Evolutionary conservation across 2,888 invertebrate genomes (phyloP), one percentile per base, ranked within the genome.

Genomic region (Cordilura impudica): DNA sequence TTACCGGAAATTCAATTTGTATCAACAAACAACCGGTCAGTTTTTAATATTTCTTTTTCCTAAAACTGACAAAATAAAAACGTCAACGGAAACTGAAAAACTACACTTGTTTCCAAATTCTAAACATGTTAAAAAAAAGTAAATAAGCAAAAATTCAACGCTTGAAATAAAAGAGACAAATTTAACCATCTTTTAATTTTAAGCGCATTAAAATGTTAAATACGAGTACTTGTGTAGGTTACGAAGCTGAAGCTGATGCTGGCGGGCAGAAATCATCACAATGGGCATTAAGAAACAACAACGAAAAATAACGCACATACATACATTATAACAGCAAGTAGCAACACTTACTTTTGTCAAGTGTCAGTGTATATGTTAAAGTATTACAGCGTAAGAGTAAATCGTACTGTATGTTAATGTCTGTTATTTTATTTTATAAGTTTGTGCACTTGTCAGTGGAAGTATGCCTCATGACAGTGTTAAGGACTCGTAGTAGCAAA

Each of bases 181-280:
- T 29, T 77, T 73, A 73, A 78, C 65, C 53, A 69, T 69, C 63
- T 65, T 58, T 69, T 58, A 72, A 77, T 70, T 81, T 47, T 77
- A 61, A 66, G 66, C 67, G 49, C 73, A 65, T 69, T 73, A 73
- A 73, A 72, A 73, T 69, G 71, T 72, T 80, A 80, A 80, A 73
- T 69, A 70, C 73, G 69, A 60, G 53, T 58, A 70, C 73, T 73
- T 66, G 53, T 58, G 29, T 47, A 73, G 60, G 47, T 65, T 58
- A 73, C 26, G 51, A 43, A 43, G 6, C 14, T 71, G 45, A 53
- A 63, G 31, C 53, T 63, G 71, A 63, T 35, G 35, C 35, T 12
- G 19, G 16, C 8, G 16, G 16, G 18, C 18, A 45, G 14, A 16
- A 16, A 14, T 8, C 51, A 51, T 26, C 19, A 43, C 18, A 16